Base-by-base conservation (phyloP, 2,113 vertebrate species). In the Neolamprologus kungweensis region DNA sequence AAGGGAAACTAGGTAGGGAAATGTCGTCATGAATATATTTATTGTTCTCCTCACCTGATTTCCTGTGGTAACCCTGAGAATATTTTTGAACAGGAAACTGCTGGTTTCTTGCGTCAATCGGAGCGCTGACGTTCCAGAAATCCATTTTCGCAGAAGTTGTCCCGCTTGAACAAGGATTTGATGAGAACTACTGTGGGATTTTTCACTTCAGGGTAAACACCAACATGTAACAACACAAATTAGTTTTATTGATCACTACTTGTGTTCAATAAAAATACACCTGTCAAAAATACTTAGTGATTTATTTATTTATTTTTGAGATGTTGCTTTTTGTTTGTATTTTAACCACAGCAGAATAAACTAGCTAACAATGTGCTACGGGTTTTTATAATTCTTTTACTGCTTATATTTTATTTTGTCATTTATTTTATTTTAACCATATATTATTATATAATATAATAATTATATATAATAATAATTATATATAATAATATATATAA, bases 31-130 rank as follows among this genome's bases (percentile, higher is more conserved):
- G 37, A 2, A 2, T 51, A 54, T 51, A 33, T 63, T 21, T 28
- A 4, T 50, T 50, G 10, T 50, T 51, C 23, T 51, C 5, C 7
- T 23, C 31, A 5, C 2, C 26, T 31, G 4, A 37, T n/a, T 19
- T 37, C 19, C 47, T 73, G 9, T 31, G 7, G 7, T 78, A 23
- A 57, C 9, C 10, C 33, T 17, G n/a, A 5, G 33, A 55, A 16
- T 55, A 23, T 55, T 57, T 57, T 51, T 47, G 16, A 26, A 11
- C 68, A 97, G 96, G 95, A 88, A 93, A 97, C 85, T 97, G 96
- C 79, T 97, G 96, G 96, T 96, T 97, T 88, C 92, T 97, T 35
- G 95, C 96, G 0, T 93, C 96, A 21, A 90, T 97, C 7, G 96
- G 96, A 80, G 92, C 96, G 8, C 84, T 97, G 60, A 96, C 96